These are phyloP conservation scores for Mythimna loreyi DNA, from an alignment of 2,888 invertebrate genomes.

Conservation along the genomic window DNA sequence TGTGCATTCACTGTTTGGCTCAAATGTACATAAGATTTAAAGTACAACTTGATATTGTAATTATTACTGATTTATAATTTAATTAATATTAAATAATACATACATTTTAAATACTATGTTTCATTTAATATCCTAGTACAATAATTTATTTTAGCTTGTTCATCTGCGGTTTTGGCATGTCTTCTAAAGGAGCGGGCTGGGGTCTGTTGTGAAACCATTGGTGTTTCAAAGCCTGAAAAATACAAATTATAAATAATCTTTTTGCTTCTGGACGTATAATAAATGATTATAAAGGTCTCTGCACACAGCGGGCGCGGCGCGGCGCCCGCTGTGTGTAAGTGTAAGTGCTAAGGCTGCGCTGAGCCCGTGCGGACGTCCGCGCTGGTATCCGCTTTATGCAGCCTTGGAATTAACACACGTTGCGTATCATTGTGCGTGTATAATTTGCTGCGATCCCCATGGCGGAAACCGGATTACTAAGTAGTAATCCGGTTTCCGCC, in stretches of 20 bases:
- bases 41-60: slow-evolving; percentile 83
- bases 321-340: too few relatives aligned
- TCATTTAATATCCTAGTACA: slow-evolving; percentile 59
- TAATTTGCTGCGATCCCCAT: too few relatives aligned
- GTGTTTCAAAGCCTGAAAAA: slow-evolving; percentile 93
- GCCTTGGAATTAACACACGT: too few relatives aligned
- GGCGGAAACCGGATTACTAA: too few relatives aligned
- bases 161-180: slow-evolving; percentile 92
- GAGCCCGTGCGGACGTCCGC: too few relatives aligned
- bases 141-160: slow-evolving; percentile 72
- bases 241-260: not conserved
- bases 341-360: too few relatives aligned
- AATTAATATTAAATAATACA: slow-evolving; percentile 70
- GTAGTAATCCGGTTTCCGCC: too few relatives aligned
- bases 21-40: slow-evolving; percentile 77
- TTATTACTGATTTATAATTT: slow-evolving; percentile 74
- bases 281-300: too few relatives aligned
- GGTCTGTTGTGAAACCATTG: slow-evolving; percentile 94
- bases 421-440: too few relatives aligned
- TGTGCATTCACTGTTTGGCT: slow-evolving; percentile 71
- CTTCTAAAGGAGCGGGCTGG: slow-evolving; percentile 91
- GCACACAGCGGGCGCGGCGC: too few relatives aligned
- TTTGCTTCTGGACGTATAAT: not conserved
- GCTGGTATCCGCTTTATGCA: too few relatives aligned
- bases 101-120: slow-evolving; percentile 63